These are phyloP conservation scores for Pangasianodon gigas DNA, from an alignment of 2,113 vertebrate species.

Conservation along the genomic window DNA sequence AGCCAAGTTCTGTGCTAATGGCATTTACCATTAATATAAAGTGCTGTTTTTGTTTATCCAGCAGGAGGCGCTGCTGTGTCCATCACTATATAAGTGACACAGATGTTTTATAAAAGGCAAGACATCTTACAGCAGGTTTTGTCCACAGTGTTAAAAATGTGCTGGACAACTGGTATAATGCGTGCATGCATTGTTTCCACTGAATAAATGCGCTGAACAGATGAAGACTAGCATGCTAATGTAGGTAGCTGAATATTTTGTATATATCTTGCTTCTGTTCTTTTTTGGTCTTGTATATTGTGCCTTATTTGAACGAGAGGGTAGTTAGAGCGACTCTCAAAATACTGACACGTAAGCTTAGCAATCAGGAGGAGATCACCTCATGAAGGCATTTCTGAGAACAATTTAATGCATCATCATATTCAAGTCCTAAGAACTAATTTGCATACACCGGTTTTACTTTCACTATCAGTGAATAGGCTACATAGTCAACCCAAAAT, in stretches of 20 bases:
- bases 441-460: constrained; percentile 29
- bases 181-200: background rate
- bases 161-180: constrained; percentile 23
- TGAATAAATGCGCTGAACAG: constrained; percentile 23
- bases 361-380: constrained; percentile 30
- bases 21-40: constrained; percentile 40
- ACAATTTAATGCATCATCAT: constrained; percentile 20
- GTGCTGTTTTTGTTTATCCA: constrained; percentile 50
- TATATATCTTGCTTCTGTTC: constrained; percentile 1
- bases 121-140: constrained; percentile 32
- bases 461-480: constrained; percentile 19
- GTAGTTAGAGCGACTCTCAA: background rate
- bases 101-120: constrained; percentile 51
- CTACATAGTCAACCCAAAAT: constrained; percentile 16
- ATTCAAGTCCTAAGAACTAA: constrained; percentile 28
- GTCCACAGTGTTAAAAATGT: constrained; percentile 41
- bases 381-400: constrained; percentile 52
- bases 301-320: background rate
- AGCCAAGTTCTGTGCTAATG: background rate
- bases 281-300: constrained; percentile 9
- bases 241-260: constrained; percentile 26
- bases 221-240: constrained; percentile 36
- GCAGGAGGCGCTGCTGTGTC: constrained; percentile 48
- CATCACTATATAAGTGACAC: background rate
- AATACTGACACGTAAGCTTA: constrained; percentile 26